phyloP scores from a whole-genome alignment of 2,113 vertebrate genomes.

The Hylia prasina region DNA sequence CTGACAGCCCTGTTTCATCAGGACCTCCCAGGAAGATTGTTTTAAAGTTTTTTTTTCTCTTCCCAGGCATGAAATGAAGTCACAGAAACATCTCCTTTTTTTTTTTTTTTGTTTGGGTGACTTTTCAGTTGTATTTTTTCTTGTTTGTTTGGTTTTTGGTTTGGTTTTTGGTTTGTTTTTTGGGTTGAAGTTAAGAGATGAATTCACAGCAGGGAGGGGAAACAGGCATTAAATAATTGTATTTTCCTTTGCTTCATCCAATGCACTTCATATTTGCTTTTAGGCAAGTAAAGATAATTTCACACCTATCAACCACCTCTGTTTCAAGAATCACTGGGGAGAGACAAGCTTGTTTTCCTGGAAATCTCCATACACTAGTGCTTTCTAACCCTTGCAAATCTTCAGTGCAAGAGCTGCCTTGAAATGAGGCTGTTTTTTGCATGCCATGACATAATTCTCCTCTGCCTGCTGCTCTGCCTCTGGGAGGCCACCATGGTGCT shows the following conservation, averaged over 20 bases:
- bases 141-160: background rate
- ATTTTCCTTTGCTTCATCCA: background rate
- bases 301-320: background rate
- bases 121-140: background rate
- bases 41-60: background rate
- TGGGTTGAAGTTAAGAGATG: no score
- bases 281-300: background rate
- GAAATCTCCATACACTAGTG: background rate
- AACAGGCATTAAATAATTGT: background rate
- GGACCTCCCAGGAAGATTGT: constrained; percentile 26
- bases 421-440: background rate
- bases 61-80: background rate
- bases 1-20: constrained; percentile 24
- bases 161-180: background rate
- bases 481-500: background rate
- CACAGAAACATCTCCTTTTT: background rate
- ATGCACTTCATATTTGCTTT: background rate
- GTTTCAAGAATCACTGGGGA: background rate
- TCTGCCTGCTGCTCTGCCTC: background rate
- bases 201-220: no score
- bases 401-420: background rate
- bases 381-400: background rate
- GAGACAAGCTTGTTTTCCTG: background rate
- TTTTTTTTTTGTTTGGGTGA: background rate
- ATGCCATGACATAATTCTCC: background rate